Evolutionary conservation across 1,140 invertebrate genomes (phyloP).

Genomic region (Anastatus disparis): DNA sequence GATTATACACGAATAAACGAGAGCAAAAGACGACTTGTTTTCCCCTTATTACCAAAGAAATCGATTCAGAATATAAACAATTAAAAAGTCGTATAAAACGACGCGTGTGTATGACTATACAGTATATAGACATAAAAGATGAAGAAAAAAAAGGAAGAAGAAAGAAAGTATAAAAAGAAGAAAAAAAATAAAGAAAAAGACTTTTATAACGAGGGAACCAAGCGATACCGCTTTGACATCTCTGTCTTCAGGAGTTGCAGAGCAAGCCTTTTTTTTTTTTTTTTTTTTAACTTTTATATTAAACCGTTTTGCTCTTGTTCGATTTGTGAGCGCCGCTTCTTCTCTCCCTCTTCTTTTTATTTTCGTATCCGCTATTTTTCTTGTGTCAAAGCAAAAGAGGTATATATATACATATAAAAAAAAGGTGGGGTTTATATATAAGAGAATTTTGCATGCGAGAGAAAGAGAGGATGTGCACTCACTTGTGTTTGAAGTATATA

Average conservation of each 20-base stretch:
- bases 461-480: too few species aligned
- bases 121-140: too few species aligned
- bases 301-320: neutral
- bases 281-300: too few species aligned
- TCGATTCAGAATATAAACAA: conserved; percentile 34
- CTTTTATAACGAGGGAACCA: neutral
- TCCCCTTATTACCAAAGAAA: conserved; percentile 15
- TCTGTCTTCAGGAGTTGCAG: conserved; percentile 21
- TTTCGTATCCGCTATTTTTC: neutral
- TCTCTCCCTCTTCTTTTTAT: neutral
- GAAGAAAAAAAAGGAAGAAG: too few species aligned
- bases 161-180: too few species aligned
- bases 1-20: neutral
- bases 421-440: too few species aligned
- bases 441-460: too few species aligned
- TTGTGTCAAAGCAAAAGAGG: neutral
- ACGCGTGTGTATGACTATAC: neutral
- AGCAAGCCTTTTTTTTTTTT: too few species aligned
- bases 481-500: too few species aligned
- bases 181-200: too few species aligned
- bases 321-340: neutral
- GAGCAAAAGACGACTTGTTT: too few species aligned
- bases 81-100: conserved; percentile 39
- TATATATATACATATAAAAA: too few species aligned
- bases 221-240: conserved; percentile 22